These are phyloP conservation scores for Brachymystax lenok DNA, from an alignment of 2,797 vertebrate genomes.

Conservation along the genomic window DNA sequence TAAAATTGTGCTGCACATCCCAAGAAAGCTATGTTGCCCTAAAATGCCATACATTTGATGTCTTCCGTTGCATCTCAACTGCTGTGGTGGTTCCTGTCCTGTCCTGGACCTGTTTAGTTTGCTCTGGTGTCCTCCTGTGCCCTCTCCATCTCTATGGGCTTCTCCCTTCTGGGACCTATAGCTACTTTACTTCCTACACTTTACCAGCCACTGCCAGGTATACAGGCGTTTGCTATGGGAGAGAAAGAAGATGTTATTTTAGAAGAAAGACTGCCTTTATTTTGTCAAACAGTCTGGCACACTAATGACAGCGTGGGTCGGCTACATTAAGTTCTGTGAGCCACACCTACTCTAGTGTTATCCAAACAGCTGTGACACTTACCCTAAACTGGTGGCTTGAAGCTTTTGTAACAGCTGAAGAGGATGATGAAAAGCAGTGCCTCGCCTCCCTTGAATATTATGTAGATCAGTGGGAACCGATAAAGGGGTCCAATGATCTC, in stretches of 20 bases:
- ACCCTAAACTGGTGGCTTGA: constrained; percentile 64
- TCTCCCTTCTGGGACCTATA: not conserved
- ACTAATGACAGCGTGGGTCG: too few species aligned
- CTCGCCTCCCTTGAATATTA: constrained; percentile 77
- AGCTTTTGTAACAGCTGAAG: constrained; percentile 72
- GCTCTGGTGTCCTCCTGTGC: not conserved
- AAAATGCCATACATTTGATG: not conserved
- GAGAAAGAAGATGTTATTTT: constrained; percentile 4
- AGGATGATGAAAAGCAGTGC: constrained; percentile 74
- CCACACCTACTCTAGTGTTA: constrained; percentile 4
- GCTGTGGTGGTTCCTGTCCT: not conserved
- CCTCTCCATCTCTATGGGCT: not conserved
- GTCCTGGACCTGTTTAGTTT: not conserved
- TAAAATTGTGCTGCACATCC: not conserved
- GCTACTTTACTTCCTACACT: constrained; percentile 31
- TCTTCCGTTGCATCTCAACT: not conserved
- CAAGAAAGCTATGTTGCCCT: not conserved
- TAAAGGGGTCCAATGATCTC: constrained; percentile 79
- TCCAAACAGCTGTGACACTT: constrained; percentile 60
- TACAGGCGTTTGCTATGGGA: constrained; percentile 27
- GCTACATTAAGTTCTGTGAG: not conserved
- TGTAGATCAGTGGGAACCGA: constrained; percentile 85
- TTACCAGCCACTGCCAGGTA: constrained; percentile 11
- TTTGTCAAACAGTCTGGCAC: not conserved
- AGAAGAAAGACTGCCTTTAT: not conserved